Conservation (phyloP, 2,113 vertebrate species). For the Lepus americanus region DNA sequence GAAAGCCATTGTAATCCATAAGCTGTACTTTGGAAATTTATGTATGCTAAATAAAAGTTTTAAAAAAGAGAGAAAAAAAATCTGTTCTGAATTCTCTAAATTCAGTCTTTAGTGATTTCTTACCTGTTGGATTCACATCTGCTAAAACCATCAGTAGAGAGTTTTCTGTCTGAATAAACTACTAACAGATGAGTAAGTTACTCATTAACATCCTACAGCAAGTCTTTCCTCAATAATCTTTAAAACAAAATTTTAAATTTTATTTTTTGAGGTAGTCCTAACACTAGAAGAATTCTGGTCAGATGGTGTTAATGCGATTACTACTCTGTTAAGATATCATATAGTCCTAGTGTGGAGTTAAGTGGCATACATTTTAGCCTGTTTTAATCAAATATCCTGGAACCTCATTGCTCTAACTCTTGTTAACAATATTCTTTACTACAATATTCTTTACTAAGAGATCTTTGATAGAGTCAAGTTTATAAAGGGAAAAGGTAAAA, state of each 20-base stretch:
- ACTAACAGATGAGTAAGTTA: not conserved
- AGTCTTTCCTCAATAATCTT: not conserved
- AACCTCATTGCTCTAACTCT: not conserved
- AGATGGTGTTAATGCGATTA: not conserved
- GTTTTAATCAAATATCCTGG: not conserved
- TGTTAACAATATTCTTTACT: not conserved
- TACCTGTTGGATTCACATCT: conserved; percentile 10
- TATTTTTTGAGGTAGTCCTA: not conserved
- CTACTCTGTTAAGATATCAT: not conserved
- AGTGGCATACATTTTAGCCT: not conserved
- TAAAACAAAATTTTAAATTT: conserved; percentile 17
- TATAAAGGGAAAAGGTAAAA: not conserved
- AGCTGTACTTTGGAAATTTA: too few relatives aligned
- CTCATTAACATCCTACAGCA: not conserved
- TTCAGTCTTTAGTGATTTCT: not conserved
- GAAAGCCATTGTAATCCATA: too few relatives aligned
- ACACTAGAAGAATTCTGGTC: not conserved
- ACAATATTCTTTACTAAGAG: not conserved
- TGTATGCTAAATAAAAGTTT: too few relatives aligned
- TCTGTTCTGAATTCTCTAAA: not conserved
- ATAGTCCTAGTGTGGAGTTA: not conserved
- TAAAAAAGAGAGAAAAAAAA: not conserved
- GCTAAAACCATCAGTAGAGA: conserved; percentile 43
- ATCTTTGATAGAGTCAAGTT: conserved; percentile 24
- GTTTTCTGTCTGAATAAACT: conserved; percentile 22